phyloP scores from a whole-genome alignment of 2,797 vertebrate species.

The Enteromius treurensis region DNA sequence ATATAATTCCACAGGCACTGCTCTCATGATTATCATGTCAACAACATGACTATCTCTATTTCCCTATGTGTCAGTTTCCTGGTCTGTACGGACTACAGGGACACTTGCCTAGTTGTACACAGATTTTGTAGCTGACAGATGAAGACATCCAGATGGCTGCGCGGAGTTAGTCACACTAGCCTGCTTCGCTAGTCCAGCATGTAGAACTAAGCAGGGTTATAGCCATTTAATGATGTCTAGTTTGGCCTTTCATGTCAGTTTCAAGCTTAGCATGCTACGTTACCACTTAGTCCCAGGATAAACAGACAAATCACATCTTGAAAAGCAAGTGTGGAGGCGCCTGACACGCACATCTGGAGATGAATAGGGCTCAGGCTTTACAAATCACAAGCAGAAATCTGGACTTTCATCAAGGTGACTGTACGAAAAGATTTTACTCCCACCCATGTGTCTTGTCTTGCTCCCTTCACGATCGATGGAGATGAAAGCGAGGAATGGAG shows the following conservation, averaged over 20 bases:
- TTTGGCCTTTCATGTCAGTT: conserved; percentile 39
- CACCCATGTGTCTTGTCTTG: conserved; percentile 22
- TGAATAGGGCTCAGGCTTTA: conserved; percentile 31
- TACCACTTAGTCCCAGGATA: conserved; percentile 40
- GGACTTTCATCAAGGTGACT: conserved; percentile 47
- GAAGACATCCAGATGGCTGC: conserved; percentile 71
- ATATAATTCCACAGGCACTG: conserved; percentile 26
- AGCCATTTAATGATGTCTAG: conserved; percentile 52
- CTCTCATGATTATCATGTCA: conserved; percentile 43
- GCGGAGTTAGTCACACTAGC: conserved; percentile 62
- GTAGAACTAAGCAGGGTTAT: conserved; percentile 43
- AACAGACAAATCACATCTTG: conserved; percentile 45
- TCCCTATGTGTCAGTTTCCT: conserved; percentile 53
- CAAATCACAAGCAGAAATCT: conserved; percentile 46
- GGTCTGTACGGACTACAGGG: conserved; percentile 48
- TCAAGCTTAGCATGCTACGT: conserved; percentile 17
- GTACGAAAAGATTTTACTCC: conserved; percentile 31
- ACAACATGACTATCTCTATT: conserved; percentile 45
- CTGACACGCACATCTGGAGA: conserved; percentile 46
- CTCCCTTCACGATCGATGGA: conserved; percentile 30
- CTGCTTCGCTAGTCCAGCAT: conserved; percentile 47
- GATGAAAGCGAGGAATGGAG: conserved; percentile 38
- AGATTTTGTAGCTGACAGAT: conserved; percentile 66
- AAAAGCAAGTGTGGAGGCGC: conserved; percentile 38
- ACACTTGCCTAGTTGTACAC: conserved; percentile 30